These are phyloP conservation scores for Lutjanus campechanus DNA, from an alignment of 2,797 vertebrate genomes.

Conservation along the genomic window DNA sequence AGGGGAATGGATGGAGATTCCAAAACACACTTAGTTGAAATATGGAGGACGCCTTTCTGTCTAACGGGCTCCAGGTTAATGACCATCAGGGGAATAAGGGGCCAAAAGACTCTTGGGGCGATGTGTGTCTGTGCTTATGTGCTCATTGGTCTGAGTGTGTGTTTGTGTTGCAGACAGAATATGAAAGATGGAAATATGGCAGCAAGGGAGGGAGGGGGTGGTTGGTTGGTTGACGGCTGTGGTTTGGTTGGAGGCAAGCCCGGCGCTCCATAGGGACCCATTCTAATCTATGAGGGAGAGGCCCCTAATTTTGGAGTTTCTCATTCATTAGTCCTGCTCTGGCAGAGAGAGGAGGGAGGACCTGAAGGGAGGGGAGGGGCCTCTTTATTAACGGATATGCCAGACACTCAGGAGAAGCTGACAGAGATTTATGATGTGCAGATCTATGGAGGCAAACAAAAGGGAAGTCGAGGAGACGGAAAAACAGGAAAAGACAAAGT, in stretches of 20 bases:
- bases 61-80: slow-evolving; percentile 81
- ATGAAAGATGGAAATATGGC: slow-evolving; percentile 67
- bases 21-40: slow-evolving; percentile 70
- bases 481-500: slow-evolving; percentile 67
- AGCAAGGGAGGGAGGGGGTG: neutral
- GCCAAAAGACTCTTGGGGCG: slow-evolving; percentile 63
- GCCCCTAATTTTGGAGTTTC: slow-evolving; percentile 81
- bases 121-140: slow-evolving; percentile 31
- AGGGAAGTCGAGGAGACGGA: slow-evolving; percentile 63
- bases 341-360: slow-evolving; percentile 65
- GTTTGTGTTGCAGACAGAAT: slow-evolving; percentile 66
- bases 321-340: slow-evolving; percentile 82
- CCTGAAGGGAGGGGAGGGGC: slow-evolving; percentile 67
- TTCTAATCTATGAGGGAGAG: slow-evolving; percentile 80
- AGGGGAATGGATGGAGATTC: slow-evolving; percentile 51
- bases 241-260: slow-evolving; percentile 76
- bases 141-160: slow-evolving; percentile 41
- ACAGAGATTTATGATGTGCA: slow-evolving; percentile 84
- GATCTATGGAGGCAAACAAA: slow-evolving; percentile 80
- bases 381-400: slow-evolving; percentile 79
- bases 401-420: slow-evolving; percentile 78
- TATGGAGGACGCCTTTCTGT: slow-evolving; percentile 70
- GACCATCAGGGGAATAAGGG: slow-evolving; percentile 79
- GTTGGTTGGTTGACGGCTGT: slow-evolving; percentile 51
- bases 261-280: slow-evolving; percentile 74